These are phyloP conservation scores for Heptranchias perlo DNA, from an alignment of 2,113 vertebrate genomes.

Conservation along the genomic window DNA sequence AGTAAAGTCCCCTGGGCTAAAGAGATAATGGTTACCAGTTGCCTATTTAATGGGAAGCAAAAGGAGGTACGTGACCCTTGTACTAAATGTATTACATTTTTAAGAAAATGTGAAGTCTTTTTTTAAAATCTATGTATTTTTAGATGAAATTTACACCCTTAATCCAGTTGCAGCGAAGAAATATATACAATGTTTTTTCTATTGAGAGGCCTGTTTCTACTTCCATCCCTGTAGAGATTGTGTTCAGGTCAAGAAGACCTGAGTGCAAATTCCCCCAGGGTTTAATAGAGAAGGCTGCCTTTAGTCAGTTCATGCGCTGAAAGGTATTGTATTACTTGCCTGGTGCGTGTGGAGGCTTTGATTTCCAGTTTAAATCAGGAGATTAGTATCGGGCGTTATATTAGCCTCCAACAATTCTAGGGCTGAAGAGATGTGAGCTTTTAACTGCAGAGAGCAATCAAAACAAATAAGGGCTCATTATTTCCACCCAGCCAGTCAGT, in stretches of 20 bases:
- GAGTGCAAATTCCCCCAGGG: background rate
- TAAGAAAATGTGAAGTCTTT: background rate
- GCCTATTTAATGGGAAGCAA: slow-evolving; percentile 20
- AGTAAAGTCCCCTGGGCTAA: background rate
- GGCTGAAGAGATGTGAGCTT: background rate
- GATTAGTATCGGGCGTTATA: slow-evolving; percentile 18
- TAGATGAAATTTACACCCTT: background rate
- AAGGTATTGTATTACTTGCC: slow-evolving; percentile 9
- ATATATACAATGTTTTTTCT: background rate
- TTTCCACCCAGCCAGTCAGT: background rate
- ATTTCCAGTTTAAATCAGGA: background rate
- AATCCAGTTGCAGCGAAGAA: background rate
- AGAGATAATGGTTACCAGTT: slow-evolving; percentile 28
- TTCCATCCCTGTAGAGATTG: background rate
- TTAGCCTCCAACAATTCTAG: slow-evolving; percentile 12
- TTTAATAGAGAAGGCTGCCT: slow-evolving; percentile 10
- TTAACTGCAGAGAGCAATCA: background rate
- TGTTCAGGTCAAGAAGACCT: slow-evolving; percentile 10
- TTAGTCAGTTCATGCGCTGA: background rate
- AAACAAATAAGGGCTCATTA: background rate
- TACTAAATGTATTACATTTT: background rate
- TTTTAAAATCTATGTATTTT: background rate
- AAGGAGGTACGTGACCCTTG: slow-evolving; percentile 9
- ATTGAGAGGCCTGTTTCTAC: slow-evolving; percentile 7
- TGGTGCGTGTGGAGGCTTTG: slow-evolving; percentile 13